A percentile compares a stretch with the other conserved stretches of the same genome.
Evolutionary conservation across 2,797 vertebrate species (phyloP).

Genomic region (Cryptoprocta ferox): DNA sequence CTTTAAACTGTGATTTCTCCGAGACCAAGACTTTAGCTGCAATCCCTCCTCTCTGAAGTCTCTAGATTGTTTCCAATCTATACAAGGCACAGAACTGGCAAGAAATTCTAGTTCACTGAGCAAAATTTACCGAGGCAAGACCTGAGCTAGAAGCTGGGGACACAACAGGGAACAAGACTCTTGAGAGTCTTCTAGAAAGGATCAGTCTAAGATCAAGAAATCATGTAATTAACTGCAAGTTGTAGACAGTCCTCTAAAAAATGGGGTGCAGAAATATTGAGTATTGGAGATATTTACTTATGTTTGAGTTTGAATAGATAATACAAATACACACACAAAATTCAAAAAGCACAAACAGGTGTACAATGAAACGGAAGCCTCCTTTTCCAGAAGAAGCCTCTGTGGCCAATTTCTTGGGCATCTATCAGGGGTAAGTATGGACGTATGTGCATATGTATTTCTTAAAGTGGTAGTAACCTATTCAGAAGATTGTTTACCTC

Average conservation of each 20-base stretch:
- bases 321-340: background rate
- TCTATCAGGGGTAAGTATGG: background rate
- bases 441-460: background rate
- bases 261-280: background rate
- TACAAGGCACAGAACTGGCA: background rate
- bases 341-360: background rate
- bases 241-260: background rate
- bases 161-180: background rate
- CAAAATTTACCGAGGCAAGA: background rate
- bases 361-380: background rate
- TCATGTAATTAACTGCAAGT: background rate
- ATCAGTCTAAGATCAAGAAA: background rate
- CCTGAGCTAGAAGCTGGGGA: background rate
- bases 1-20: background rate
- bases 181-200: background rate
- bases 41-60: background rate
- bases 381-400: background rate
- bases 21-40: background rate
- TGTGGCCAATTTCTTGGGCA: background rate
- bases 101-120: background rate
- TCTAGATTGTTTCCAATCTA: background rate
- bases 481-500: background rate
- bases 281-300: background rate
- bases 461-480: background rate
- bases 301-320: background rate